These are phyloP conservation scores for Oenanthe melanoleuca DNA, from an alignment of 2,113 vertebrate species.

Conservation along the genomic window DNA sequence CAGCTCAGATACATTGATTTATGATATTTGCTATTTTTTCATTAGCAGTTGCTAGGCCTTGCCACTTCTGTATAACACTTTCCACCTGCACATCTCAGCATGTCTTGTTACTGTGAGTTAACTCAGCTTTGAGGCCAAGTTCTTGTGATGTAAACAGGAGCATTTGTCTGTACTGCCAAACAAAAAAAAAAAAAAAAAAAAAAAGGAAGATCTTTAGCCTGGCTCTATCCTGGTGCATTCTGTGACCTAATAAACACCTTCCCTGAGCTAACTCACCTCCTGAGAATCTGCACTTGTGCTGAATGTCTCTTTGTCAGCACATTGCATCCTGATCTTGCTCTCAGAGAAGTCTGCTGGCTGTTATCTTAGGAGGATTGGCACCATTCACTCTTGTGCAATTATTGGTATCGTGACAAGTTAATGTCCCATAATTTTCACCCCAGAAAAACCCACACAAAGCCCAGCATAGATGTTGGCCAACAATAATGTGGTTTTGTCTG, in stretches of 20 bases:
- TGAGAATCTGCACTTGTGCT: not conserved
- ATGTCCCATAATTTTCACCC: not conserved
- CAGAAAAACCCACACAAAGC: fast-evolving
- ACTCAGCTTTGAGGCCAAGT: not conserved
- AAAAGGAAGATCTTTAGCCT: not conserved
- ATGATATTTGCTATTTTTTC: not conserved
- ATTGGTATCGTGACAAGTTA: not conserved
- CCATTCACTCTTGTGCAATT: not conserved
- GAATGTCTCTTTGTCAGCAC: not conserved
- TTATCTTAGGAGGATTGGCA: not conserved
- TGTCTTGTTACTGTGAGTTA: not conserved
- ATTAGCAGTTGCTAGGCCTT: not conserved
- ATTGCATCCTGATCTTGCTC: not conserved
- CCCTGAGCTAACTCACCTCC: not conserved
- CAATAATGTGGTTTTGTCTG: not conserved
- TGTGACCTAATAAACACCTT: not conserved
- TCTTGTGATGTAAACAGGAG: not conserved
- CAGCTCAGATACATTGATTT: not conserved
- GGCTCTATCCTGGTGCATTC: not conserved
- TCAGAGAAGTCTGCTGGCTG: not conserved
- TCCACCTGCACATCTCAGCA: not conserved
- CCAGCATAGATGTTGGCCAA: not conserved
- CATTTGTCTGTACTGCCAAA: not conserved
- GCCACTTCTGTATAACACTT: not conserved
- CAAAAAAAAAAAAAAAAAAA: not conserved